Percentiles rank a stretch among this genome's conserved stretches.
Evolutionary conservation across 2,113 vertebrate genomes (phyloP).

Genomic region (Copsychus sechellarum): DNA sequence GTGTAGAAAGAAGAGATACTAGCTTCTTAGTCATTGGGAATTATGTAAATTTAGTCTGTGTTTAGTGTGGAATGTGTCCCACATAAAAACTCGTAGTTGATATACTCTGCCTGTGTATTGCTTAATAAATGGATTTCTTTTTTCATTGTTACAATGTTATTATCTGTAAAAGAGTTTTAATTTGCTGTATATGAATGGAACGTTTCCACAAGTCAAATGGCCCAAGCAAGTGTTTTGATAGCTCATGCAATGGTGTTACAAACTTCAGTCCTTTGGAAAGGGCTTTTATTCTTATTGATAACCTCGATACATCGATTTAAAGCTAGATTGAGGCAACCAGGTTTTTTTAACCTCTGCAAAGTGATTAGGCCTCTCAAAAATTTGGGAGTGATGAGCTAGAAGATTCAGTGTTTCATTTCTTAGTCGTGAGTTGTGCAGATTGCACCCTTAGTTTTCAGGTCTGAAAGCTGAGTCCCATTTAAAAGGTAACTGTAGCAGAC

Average conservation of each 20-base stretch:
- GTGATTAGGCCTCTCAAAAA: not conserved
- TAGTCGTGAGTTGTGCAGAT: not conserved
- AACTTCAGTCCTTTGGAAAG: not conserved
- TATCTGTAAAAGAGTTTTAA: not conserved
- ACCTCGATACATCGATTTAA: not conserved
- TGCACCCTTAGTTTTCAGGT: not conserved
- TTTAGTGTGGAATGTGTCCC: not conserved
- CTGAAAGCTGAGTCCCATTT: not conserved
- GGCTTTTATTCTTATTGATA: not conserved
- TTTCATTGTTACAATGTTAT: not conserved
- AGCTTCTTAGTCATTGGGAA: constrained; percentile 1
- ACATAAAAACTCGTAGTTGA: not conserved
- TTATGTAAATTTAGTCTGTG: not conserved
- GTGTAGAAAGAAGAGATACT: not conserved
- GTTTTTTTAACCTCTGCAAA: not conserved
- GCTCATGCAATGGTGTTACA: not conserved
- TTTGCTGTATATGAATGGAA: not conserved
- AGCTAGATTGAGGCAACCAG: not conserved
- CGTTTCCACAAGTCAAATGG: not conserved
- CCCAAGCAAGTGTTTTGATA: not conserved
- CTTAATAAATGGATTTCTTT: not conserved
- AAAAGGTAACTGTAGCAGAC: not conserved
- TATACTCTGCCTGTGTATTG: not conserved
- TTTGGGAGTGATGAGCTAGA: not conserved
- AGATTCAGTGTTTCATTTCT: not conserved